Percentiles rank a stretch among this genome's conserved stretches.
phyloP scores from a whole-genome alignment of 1,140 invertebrate genomes.

The Drosophila erecta region DNA sequence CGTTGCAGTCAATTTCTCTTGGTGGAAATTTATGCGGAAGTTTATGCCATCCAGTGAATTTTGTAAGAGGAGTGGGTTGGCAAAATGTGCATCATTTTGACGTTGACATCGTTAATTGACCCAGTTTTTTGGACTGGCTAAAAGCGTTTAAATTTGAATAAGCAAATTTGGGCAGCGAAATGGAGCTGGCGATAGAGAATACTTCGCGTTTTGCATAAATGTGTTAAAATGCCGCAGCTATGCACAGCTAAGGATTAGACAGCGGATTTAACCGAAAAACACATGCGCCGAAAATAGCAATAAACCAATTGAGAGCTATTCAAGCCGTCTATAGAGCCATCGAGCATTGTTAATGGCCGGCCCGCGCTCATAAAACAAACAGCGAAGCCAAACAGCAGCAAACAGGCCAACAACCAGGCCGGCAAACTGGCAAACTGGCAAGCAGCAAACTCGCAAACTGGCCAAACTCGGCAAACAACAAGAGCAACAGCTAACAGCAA shows the following conservation, averaged over 20 bases:
- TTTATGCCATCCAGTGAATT: constrained; percentile 16
- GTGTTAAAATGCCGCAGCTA: constrained; percentile 52
- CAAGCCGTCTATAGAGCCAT: constrained; percentile 50
- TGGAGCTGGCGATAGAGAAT: constrained; percentile 20
- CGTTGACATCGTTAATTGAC: constrained; percentile 72
- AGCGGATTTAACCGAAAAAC: constrained; percentile 42
- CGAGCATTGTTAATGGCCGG: constrained; percentile 70
- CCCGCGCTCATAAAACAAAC: constrained; percentile 56
- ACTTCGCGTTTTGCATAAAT: constrained; percentile 64
- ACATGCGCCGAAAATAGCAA: constrained; percentile 57
- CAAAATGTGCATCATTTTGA: constrained; percentile 56
- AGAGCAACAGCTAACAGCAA: constrained; percentile 72
- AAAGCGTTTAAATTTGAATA: constrained; percentile 74
- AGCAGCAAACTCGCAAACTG: constrained; percentile 47
- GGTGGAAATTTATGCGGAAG: constrained; percentile 61
- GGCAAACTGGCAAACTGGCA: constrained; percentile 48
- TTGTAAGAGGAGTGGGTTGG: constrained; percentile 18
- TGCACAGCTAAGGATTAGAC: constrained; percentile 41
- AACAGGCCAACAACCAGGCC: constrained; percentile 47
- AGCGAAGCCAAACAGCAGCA: constrained; percentile 60
- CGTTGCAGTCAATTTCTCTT: constrained; percentile 16
- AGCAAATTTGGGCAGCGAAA: constrained; percentile 50
- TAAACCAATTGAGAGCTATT: constrained; percentile 50
- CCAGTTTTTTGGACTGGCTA: constrained; percentile 62
- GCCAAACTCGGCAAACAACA: constrained; percentile 47